phyloP scores from a whole-genome alignment of 1,140 invertebrate genomes.

The Macrotrachela quadricornifera region DNA sequence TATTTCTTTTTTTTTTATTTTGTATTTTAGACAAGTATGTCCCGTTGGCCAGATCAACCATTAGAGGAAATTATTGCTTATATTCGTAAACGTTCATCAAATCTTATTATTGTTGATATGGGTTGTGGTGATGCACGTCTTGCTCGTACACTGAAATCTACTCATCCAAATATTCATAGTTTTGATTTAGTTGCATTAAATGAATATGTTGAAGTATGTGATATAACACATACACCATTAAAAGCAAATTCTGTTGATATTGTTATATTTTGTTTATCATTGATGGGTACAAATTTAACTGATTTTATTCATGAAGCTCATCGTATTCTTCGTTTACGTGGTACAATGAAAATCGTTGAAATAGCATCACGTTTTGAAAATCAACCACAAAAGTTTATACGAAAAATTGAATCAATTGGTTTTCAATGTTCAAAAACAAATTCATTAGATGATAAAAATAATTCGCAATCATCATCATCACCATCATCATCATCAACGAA shows the following conservation, averaged over 20 bases:
- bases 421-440: constrained; percentile 21
- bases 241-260: constrained; percentile 47
- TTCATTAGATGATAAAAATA: constrained; percentile 1
- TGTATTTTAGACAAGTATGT: constrained; percentile 60
- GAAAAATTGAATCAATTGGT: constrained; percentile 43
- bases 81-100: constrained; percentile 50
- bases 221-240: constrained; percentile 65
- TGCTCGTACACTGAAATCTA: constrained; percentile 42
- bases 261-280: constrained; percentile 73
- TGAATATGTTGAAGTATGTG: constrained; percentile 56
- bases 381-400: constrained; percentile 42
- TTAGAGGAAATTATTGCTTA: constrained; percentile 57
- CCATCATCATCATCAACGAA: too few relatives aligned
- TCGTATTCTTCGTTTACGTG: constrained; percentile 60
- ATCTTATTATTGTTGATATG: constrained; percentile 57
- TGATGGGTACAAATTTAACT: constrained; percentile 79
- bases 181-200: constrained; percentile 70
- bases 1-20: constrained; percentile 30
- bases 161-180: constrained; percentile 47
- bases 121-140: constrained; percentile 81
- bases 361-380: constrained; percentile 59
- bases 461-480: neutral
- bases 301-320: constrained; percentile 79
- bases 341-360: constrained; percentile 61
- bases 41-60: constrained; percentile 69